A percentile compares a stretch with the other conserved stretches of the same genome.
Conservation (phyloP, 2,888 invertebrate species). For the Eupithecia abbreviata region DNA sequence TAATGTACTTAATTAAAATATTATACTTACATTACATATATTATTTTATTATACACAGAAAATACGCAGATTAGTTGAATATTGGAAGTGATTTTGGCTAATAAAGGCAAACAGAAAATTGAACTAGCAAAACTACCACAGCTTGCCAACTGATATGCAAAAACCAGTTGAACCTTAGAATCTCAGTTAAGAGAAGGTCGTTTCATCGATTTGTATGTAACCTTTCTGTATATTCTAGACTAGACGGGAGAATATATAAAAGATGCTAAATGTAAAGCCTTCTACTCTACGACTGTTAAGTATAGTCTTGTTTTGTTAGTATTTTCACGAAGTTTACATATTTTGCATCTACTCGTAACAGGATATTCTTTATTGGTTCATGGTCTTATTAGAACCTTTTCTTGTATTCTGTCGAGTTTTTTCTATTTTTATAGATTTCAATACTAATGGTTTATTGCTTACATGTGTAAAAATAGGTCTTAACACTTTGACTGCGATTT, state of each 20-base stretch:
- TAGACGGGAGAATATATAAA: neutral
- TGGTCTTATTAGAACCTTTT: neutral
- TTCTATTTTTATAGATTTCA: neutral
- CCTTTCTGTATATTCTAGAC: neutral
- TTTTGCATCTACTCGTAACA: neutral
- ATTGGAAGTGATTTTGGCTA: neutral
- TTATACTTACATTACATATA: no score
- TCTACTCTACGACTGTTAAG: neutral
- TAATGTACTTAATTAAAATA: no score
- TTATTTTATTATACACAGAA: neutral
- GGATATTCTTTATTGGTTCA: neutral
- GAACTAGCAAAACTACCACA: neutral
- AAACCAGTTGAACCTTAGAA: constrained; percentile 2
- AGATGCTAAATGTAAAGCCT: neutral
- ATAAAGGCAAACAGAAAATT: neutral
- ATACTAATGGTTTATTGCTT: no score
- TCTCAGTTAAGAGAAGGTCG: neutral
- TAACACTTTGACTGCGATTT: no score
- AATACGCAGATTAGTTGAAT: neutral
- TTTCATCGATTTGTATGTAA: constrained; percentile 8
- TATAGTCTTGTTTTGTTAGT: neutral
- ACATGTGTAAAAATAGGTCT: no score
- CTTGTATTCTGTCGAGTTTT: neutral
- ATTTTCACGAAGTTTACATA: neutral
- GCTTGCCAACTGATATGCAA: neutral